phyloP scores from a whole-genome alignment of 2,888 invertebrate genomes.

The Cremastinae sp. region DNA sequence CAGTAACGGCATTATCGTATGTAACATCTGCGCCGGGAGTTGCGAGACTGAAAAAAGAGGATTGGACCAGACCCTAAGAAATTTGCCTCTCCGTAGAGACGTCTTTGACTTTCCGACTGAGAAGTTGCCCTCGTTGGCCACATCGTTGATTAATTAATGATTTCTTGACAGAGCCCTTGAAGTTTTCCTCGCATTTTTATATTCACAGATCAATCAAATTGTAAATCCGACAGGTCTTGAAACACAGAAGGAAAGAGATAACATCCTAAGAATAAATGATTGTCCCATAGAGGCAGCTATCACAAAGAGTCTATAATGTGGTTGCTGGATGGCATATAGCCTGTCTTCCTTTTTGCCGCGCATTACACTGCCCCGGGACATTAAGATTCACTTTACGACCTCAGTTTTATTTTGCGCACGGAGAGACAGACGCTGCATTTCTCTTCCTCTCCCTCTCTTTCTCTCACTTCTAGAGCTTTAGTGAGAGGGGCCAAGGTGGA shows the following conservation, averaged over 20 bases:
- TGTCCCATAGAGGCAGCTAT: slow-evolving; percentile 21
- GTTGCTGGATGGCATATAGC: background rate
- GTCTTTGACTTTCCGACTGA: no score
- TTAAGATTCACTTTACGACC: slow-evolving; percentile 64
- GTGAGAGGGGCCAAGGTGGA: slow-evolving; percentile 40
- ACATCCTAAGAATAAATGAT: slow-evolving; percentile 26
- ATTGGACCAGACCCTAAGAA: no score
- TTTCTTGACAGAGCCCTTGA: background rate
- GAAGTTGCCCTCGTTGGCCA: background rate
- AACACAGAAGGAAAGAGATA: background rate
- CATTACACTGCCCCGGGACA: slow-evolving; percentile 54
- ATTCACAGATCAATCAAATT: slow-evolving; percentile 27
- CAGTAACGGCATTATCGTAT: no score
- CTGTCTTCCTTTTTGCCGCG: slow-evolving; percentile 24
- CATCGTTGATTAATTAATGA: background rate
- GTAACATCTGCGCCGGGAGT: no score
- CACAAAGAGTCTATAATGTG: slow-evolving; percentile 30
- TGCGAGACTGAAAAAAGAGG: no score
- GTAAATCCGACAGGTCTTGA: slow-evolving; percentile 26
- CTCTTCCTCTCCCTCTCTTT: background rate
- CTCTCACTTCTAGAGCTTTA: slow-evolving; percentile 9
- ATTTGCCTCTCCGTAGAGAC: no score
- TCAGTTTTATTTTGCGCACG: slow-evolving; percentile 60
- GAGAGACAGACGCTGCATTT: slow-evolving; percentile 8
- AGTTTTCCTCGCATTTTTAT: background rate